Evolutionary conservation across 2,797 vertebrate species (phyloP).

Genomic region (Pangasius mekongensis): DNA sequence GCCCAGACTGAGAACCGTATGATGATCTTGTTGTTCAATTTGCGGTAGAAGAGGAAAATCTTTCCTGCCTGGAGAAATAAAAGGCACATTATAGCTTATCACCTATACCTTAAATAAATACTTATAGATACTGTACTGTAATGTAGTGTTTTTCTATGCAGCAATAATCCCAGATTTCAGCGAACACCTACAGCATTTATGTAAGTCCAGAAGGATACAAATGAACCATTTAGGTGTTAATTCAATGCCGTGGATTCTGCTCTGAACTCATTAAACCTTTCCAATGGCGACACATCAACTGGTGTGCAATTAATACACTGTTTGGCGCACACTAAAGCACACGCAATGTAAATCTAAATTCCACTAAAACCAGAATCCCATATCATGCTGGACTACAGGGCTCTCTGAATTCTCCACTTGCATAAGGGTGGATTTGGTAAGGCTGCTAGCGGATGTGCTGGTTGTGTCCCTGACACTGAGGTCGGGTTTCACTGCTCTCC

Average conservation of each 20-base stretch:
- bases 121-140: not conserved
- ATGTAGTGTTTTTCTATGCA: not conserved
- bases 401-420: conserved; percentile 18
- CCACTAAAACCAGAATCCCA: conserved; percentile 23
- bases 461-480: conserved; percentile 67
- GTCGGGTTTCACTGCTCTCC: conserved; percentile 77
- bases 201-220: not conserved
- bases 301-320: not conserved
- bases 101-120: not conserved
- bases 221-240: conserved; percentile 33
- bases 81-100: not conserved
- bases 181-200: not conserved
- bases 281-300: not conserved
- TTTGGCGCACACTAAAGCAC: not conserved
- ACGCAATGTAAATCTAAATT: not conserved
- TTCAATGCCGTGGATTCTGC: not conserved
- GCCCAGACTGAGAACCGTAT: conserved; percentile 81
- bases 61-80: conserved; percentile 75
- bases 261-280: conserved; percentile 20
- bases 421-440: conserved; percentile 28
- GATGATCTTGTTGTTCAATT: conserved; percentile 70
- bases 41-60: conserved; percentile 77
- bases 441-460: conserved; percentile 67
- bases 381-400: conserved; percentile 29
- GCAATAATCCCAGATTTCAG: not conserved